Evolutionary conservation across 2,797 vertebrate species (phyloP).

Genomic region (Lagorchestes hirsutus): DNA sequence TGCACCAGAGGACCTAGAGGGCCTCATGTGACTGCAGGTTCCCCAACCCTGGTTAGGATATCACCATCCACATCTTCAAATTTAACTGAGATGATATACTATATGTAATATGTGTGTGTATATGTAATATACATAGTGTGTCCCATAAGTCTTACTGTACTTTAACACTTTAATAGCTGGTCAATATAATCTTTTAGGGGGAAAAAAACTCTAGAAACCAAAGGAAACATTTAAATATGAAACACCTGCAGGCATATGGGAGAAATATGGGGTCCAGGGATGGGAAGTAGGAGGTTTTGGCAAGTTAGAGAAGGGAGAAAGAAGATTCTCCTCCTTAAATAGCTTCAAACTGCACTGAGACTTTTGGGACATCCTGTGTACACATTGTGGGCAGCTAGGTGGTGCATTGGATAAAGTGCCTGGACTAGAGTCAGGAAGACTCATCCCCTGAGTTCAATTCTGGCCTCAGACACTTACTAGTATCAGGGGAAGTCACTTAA

Average conservation of each 20-base stretch:
- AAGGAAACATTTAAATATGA: not conserved
- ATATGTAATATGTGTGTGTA: not conserved
- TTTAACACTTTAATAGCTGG: not conserved
- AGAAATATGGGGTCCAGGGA: not conserved
- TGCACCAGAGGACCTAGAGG: too few species aligned
- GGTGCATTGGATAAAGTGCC: not conserved
- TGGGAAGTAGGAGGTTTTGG: not conserved
- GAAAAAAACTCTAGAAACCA: not conserved
- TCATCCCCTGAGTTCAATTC: not conserved
- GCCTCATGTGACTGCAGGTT: too few species aligned
- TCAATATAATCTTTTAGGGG: not conserved
- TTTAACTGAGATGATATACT: not conserved
- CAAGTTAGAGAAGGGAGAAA: not conserved
- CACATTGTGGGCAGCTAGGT: not conserved
- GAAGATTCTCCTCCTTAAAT: not conserved
- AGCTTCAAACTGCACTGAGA: not conserved
- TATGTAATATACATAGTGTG: not conserved
- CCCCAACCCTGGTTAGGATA: too few species aligned
- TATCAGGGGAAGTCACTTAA: not conserved
- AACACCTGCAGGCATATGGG: not conserved
- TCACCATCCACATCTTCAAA: not conserved
- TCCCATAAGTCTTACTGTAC: not conserved
- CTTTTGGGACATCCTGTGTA: not conserved
- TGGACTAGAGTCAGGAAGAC: not conserved
- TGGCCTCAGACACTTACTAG: not conserved